Percentiles rank a stretch among this genome's conserved stretches.
Evolutionary conservation across 2,113 vertebrate species (phyloP).

Genomic region (Pseudonaja textilis): DNA sequence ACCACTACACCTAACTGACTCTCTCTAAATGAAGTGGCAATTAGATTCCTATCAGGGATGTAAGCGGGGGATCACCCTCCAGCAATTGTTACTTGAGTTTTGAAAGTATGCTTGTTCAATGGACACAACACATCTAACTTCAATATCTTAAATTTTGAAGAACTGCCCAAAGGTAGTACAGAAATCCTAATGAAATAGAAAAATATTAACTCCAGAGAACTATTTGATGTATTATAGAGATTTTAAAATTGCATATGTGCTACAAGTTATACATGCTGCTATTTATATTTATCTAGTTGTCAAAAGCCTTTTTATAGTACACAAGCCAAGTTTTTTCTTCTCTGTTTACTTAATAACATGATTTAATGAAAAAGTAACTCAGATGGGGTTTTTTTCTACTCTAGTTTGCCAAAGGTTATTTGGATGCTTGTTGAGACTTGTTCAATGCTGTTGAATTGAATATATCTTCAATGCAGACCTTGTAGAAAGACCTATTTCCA

Average conservation of each 20-base stretch:
- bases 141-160: background rate
- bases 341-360: background rate
- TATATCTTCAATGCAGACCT: background rate
- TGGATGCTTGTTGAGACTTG: background rate
- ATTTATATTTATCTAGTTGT: background rate
- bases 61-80: background rate
- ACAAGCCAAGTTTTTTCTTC: constrained; percentile 33
- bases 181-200: background rate
- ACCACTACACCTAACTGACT: background rate
- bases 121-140: background rate
- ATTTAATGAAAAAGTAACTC: background rate
- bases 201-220: background rate
- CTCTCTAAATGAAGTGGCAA: background rate
- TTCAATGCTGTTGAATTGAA: background rate
- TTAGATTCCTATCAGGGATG: background rate
- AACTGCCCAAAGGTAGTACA: background rate
- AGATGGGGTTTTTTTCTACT: background rate
- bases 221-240: background rate
- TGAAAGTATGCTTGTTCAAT: background rate
- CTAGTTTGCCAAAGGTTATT: background rate
- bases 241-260: background rate
- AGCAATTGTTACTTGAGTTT: background rate
- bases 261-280: background rate
- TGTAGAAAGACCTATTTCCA: background rate
- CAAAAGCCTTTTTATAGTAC: constrained; percentile 11